A percentile compares a stretch with the other conserved stretches of the same genome.
phyloP scores from a whole-genome alignment of 2,797 vertebrate species.

The Lagocephalus sceleratus region DNA sequence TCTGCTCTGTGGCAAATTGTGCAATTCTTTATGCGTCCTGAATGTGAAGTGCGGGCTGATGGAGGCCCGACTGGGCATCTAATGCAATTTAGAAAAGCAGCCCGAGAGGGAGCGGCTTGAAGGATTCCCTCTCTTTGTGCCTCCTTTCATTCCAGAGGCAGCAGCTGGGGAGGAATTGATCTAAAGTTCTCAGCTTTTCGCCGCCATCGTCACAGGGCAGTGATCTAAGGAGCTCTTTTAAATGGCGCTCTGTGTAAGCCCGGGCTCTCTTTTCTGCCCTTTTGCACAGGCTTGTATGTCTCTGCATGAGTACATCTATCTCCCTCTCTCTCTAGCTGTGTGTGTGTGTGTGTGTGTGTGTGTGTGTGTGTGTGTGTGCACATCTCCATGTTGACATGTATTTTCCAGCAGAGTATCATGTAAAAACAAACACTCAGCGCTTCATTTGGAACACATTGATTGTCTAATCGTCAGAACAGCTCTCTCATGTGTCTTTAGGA shows the following conservation, averaged over 20 bases:
- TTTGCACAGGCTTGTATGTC: slow-evolving; percentile 31
- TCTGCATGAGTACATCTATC: slow-evolving; percentile 38
- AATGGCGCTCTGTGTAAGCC: slow-evolving; percentile 52
- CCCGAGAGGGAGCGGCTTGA: slow-evolving; percentile 7
- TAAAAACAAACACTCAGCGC: slow-evolving; percentile 20
- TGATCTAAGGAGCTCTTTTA: slow-evolving; percentile 87
- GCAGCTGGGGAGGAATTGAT: slow-evolving; percentile 83
- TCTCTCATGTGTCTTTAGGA: too few relatives aligned
- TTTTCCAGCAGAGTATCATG: slow-evolving; percentile 25
- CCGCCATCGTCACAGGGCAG: slow-evolving; percentile 82
- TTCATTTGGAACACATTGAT: slow-evolving; percentile 3
- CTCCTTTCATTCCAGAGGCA: slow-evolving; percentile 57
- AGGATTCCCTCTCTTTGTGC: slow-evolving; percentile 25
- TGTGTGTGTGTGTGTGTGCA: slow-evolving; percentile 1
- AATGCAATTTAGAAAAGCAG: slow-evolving; percentile 4
- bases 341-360: slow-evolving; percentile 2
- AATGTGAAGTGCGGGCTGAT: slow-evolving; percentile 15
- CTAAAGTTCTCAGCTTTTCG: slow-evolving; percentile 81
- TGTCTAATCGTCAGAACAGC: too few relatives aligned
- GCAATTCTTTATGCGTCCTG: slow-evolving; percentile 14
- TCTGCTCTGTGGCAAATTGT: slow-evolving; percentile 24
- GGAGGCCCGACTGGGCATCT: slow-evolving; percentile 15
- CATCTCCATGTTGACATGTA: slow-evolving; percentile 15
- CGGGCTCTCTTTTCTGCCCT: slow-evolving; percentile 23
- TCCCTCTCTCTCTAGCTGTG: slow-evolving; percentile 21